These are phyloP conservation scores for Mastacembelus armatus DNA, from an alignment of 2,797 vertebrate species.

Conservation along the genomic window DNA sequence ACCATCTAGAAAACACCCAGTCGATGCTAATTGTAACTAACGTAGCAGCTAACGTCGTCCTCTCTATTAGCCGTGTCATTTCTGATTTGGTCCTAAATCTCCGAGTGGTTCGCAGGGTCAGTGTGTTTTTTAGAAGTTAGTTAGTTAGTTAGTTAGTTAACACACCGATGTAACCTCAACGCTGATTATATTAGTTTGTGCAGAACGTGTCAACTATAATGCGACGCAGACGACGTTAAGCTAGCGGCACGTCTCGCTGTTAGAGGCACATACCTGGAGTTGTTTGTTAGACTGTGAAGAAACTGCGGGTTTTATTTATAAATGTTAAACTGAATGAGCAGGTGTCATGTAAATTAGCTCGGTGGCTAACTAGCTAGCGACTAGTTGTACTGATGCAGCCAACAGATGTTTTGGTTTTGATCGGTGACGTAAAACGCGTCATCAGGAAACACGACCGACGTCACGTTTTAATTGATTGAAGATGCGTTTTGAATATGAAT, in stretches of 20 bases:
- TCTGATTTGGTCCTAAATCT: neutral
- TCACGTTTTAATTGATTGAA: no score
- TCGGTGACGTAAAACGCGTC: conserved; percentile 23
- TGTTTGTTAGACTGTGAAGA: neutral
- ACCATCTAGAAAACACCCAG: no score
- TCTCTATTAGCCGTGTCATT: neutral
- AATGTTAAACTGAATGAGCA: fast-evolving
- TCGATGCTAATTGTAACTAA: neutral
- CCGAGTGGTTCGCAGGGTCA: neutral
- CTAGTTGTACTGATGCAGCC: neutral
- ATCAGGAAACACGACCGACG: neutral
- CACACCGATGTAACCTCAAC: neutral
- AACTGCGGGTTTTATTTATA: no score
- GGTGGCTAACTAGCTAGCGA: conserved; percentile 9
- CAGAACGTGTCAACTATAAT: neutral
- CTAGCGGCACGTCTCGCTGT: neutral
- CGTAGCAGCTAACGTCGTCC: no score
- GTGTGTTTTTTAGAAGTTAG: no score
- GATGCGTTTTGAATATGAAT: no score
- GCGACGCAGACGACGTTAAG: neutral
- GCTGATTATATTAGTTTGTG: fast-evolving
- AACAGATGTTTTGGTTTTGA: conserved; percentile 36
- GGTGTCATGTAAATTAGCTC: neutral
- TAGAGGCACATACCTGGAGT: neutral
- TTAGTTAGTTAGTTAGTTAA: no score